phyloP scores from a whole-genome alignment of 2,888 invertebrate species.

The Athetis lepigone region DNA sequence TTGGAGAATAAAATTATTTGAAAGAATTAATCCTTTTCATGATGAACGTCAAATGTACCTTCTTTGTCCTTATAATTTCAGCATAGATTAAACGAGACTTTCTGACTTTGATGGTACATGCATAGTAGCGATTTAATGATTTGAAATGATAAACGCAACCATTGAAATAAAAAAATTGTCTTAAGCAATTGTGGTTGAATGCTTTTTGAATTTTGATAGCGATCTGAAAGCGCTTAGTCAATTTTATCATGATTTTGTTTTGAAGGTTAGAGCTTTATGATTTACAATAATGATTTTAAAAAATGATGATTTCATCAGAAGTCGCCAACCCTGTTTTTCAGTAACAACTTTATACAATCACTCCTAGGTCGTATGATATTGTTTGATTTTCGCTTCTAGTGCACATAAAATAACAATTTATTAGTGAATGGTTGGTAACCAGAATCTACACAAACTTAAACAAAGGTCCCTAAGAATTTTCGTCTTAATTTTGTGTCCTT shows the following conservation, averaged over 20 bases:
- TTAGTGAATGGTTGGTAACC: slow-evolving; percentile 28
- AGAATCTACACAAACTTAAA: slow-evolving; percentile 32
- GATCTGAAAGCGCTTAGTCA: too few species aligned
- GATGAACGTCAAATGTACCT: background rate
- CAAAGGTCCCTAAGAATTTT: too few species aligned
- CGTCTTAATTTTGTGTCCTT: slow-evolving; percentile 1
- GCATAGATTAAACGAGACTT: too few species aligned
- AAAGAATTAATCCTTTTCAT: background rate
- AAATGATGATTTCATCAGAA: background rate
- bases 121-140: too few species aligned
- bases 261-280: background rate
- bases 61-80: too few species aligned
- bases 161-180: too few species aligned
- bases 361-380: slow-evolving; percentile 42
- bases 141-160: too few species aligned
- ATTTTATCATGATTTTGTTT: too few species aligned
- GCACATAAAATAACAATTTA: slow-evolving; percentile 23
- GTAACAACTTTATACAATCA: slow-evolving; percentile 37
- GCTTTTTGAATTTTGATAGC: too few species aligned
- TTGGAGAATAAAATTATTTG: background rate
- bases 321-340: slow-evolving; percentile 36
- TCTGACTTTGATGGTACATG: too few species aligned
- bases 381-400: slow-evolving; percentile 39
- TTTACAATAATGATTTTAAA: background rate
- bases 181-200: too few species aligned